A percentile compares a stretch with the other conserved stretches of the same genome.
Conservation (phyloP, 2,888 invertebrate species). For the Ganaspis brasiliensis region DNA sequence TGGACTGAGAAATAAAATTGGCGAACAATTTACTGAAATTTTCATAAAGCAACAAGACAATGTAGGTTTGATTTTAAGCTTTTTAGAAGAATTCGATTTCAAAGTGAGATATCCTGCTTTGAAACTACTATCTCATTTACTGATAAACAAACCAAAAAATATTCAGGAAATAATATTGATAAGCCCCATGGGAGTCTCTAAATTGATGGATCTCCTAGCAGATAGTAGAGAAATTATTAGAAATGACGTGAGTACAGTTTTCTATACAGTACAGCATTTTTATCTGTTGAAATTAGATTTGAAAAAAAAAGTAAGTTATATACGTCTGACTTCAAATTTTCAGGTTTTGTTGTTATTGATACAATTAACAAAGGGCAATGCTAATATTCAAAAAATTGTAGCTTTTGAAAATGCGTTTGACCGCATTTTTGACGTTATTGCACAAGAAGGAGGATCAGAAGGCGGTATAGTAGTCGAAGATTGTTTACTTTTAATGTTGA, state of each 20-base stretch:
- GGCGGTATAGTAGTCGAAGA: slow-evolving; percentile 99
- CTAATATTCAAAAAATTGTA: slow-evolving; percentile 99
- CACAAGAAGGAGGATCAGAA: slow-evolving; percentile 94
- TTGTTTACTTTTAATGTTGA: slow-evolving; percentile 95
- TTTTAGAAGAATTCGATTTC: slow-evolving; percentile 97
- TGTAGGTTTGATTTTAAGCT: slow-evolving; percentile 89
- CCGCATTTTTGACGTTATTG: slow-evolving; percentile 95
- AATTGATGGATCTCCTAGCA: slow-evolving; percentile 96
- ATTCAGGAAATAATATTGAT: slow-evolving; percentile 93
- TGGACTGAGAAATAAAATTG: slow-evolving; percentile 84
- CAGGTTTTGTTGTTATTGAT: slow-evolving; percentile 92
- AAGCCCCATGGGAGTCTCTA: slow-evolving; percentile 98
- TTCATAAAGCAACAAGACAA: slow-evolving; percentile 95
- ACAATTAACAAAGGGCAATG: slow-evolving; percentile 96
- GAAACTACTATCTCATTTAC: slow-evolving; percentile 92
- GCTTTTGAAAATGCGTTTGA: slow-evolving; percentile 99
- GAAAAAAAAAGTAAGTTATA: not conserved
- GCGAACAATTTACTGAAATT: slow-evolving; percentile 98
- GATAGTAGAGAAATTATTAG: slow-evolving; percentile 97
- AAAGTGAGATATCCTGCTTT: slow-evolving; percentile 95
- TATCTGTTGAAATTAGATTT: not conserved
- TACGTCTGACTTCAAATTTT: too few species aligned
- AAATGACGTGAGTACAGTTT: slow-evolving; percentile 90
- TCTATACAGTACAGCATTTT: too few species aligned
- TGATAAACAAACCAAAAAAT: slow-evolving; percentile 92